phyloP scores from a whole-genome alignment of 2,888 invertebrate genomes.

The Resseliella maxima region DNA sequence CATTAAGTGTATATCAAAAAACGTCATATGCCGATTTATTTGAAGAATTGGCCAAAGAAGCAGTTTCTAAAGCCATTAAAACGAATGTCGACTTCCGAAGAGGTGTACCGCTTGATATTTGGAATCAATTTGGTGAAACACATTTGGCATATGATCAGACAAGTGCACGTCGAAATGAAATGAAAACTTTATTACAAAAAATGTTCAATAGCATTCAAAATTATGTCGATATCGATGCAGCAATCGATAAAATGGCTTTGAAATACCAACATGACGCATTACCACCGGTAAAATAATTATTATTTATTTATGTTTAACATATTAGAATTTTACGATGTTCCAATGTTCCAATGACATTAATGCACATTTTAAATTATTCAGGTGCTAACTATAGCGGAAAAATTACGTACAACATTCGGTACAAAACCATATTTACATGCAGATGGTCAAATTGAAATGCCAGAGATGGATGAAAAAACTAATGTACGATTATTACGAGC shows the following conservation, averaged over 20 bases:
- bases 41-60: conserved; percentile 80
- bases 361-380: not conserved
- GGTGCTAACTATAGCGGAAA: conserved; percentile 73
- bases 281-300: conserved; percentile 74
- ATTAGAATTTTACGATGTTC: too few species aligned
- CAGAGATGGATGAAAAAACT: conserved; percentile 68
- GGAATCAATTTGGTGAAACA: conserved; percentile 79
- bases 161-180: conserved; percentile 65
- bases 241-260: conserved; percentile 88
- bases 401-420: conserved; percentile 76
- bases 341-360: too few species aligned
- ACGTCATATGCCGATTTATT: conserved; percentile 86
- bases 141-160: conserved; percentile 69
- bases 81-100: conserved; percentile 78
- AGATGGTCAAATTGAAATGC: conserved; percentile 71
- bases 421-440: conserved; percentile 77
- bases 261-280: conserved; percentile 86
- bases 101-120: conserved; percentile 84
- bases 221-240: conserved; percentile 76
- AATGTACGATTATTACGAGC: conserved; percentile 72
- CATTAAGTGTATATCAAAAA: conserved; percentile 90
- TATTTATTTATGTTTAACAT: not conserved
- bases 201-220: conserved; percentile 73
- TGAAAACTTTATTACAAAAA: conserved; percentile 70
- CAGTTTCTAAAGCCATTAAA: conserved; percentile 78